phyloP scores from a whole-genome alignment of 2,113 vertebrate species.

The Rhinogobius similis region DNA sequence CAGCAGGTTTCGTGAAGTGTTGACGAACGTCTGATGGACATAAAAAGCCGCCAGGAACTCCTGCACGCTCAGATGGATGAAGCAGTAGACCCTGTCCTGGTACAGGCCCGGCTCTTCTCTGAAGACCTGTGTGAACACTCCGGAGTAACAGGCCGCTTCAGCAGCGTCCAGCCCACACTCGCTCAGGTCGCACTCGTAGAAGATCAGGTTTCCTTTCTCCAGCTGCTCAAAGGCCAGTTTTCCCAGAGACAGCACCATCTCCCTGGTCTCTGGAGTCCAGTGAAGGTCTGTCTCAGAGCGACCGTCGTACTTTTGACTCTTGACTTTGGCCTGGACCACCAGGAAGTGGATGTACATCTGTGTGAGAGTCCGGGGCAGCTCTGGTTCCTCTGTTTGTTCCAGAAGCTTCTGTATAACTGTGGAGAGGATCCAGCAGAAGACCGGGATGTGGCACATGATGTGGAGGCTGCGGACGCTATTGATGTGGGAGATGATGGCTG shows the following conservation, averaged over 20 bases:
- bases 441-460: conserved; percentile 39
- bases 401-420: conserved; percentile 21
- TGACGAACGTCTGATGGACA: conserved; percentile 39
- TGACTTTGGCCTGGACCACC: conserved; percentile 24
- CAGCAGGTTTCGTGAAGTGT: conserved; percentile 32
- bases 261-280: conserved; percentile 22
- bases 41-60: conserved; percentile 57
- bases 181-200: conserved; percentile 14
- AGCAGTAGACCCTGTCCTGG: conserved; percentile 37
- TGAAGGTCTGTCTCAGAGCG: not conserved
- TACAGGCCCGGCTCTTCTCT: conserved; percentile 20
- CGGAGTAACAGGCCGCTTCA: conserved; percentile 16
- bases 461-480: conserved; percentile 21
- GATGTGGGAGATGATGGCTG: conserved; percentile 27
- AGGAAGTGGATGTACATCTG: conserved; percentile 35
- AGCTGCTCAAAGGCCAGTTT: conserved; percentile 37
- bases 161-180: conserved; percentile 12
- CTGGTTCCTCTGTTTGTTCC: not conserved
- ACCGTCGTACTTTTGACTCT: conserved; percentile 13
- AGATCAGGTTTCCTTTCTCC: conserved; percentile 34
- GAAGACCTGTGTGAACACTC: conserved; percentile 37
- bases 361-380: conserved; percentile 41
- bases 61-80: conserved; percentile 49
- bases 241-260: conserved; percentile 25
- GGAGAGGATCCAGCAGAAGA: conserved; percentile 41